These are phyloP conservation scores for Ophion obscuratus DNA, from an alignment of 2,888 invertebrate species.

Conservation along the genomic window DNA sequence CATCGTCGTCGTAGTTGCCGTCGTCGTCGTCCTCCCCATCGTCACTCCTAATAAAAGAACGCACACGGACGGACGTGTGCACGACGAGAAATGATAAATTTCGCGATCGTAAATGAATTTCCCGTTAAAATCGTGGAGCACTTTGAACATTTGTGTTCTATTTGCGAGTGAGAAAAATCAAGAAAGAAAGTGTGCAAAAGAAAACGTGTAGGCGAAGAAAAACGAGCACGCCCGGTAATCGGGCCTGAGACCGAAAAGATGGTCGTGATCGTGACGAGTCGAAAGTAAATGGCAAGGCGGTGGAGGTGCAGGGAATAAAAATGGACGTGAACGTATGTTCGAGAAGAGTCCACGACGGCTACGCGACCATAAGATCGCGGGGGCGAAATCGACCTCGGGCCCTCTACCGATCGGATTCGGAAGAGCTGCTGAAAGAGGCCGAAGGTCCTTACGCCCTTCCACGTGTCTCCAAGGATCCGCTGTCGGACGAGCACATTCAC, in stretches of 20 bases:
- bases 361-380: conserved; percentile 92
- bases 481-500: conserved; percentile 70
- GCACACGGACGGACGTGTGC: conserved; percentile 40
- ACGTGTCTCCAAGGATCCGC: conserved; percentile 71
- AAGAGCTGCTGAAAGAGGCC: conserved; percentile 77
- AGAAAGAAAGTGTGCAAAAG: too few species aligned
- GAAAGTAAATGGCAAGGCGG: neutral
- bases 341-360: conserved; percentile 91
- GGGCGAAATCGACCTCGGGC: conserved; percentile 81
- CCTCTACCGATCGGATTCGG: conserved; percentile 79
- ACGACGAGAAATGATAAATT: conserved; percentile 43
- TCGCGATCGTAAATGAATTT: neutral
- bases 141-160: too few species aligned
- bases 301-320: neutral
- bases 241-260: neutral
- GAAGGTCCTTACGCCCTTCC: conserved; percentile 76
- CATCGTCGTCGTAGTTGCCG: conserved; percentile 42
- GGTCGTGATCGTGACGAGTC: neutral
- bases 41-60: conserved; percentile 49
- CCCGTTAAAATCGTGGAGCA: too few species aligned
- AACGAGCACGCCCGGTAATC: too few species aligned
- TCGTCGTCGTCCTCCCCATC: conserved; percentile 18
- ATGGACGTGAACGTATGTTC: conserved; percentile 80
- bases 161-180: too few species aligned
- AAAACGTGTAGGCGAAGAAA: too few species aligned